Evolutionary conservation across 1,140 invertebrate species (phyloP), one percentile per base, ranked within the genome.

Genomic region (Heliconius hermathena): DNA sequence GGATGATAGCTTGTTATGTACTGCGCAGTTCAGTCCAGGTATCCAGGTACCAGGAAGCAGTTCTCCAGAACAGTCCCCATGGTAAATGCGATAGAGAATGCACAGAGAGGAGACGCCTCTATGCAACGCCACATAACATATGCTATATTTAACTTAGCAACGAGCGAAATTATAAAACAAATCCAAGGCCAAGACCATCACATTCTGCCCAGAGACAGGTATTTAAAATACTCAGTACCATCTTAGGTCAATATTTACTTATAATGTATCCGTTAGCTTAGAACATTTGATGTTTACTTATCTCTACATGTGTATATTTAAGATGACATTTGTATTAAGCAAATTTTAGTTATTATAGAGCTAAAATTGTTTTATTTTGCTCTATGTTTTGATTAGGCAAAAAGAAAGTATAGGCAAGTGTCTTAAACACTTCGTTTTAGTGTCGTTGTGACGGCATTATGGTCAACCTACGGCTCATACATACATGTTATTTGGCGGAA

Each of bases 201-300:
- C 20, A 60, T 26, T 22, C 20, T 22, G 26, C 9, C 60, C 4
- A 29, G 22, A 66, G 60, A 26, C n/a, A 66, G 26, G 4, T 66
- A 57, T 66, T 29, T 66, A 16, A 66, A 29, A 66, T 66, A 26
- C 13, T 66, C 60, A 66, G 60, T 29, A 16, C 11, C 60, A 16
- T 29, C 60, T 66, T 16, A 66, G 22, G 2, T 29, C 60, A 66
- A 66, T 66, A 66, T 66, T 29, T 66, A 5, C 5, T 13, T 13
- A 66, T 16, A 66, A 66, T 66, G 3, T 66, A 66, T 66, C 29
- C 60, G 13, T 66, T 66, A 66, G 22, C 57, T 22, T 60, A 60
- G 57, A 11, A n/a, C 57, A 22, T 60, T 60, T 60, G 57, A 22
- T 60, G 57, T 60, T 60, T 60, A 60, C 57, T 60, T 60, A n/a